Evolutionary conservation across 2,113 vertebrate species (phyloP).

Genomic region (Lanius ludovicianus): DNA sequence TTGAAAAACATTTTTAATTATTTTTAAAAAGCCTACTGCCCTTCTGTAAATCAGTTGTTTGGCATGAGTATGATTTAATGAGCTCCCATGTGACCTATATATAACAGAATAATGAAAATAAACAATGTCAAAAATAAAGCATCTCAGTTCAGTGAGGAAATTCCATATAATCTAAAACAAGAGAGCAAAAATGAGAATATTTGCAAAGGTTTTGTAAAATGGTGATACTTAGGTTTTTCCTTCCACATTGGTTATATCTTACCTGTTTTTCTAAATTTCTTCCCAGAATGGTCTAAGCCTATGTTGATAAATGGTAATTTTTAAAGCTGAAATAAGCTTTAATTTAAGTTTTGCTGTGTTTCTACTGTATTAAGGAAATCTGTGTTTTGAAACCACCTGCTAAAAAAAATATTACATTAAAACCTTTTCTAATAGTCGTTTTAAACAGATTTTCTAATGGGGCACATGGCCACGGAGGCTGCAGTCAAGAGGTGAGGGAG

Average conservation of each 20-base stretch:
- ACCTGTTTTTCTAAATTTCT: neutral
- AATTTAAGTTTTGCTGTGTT: neutral
- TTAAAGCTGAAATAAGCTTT: neutral
- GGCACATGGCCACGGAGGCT: neutral
- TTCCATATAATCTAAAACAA: neutral
- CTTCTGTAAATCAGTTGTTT: neutral
- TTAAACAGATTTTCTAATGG: neutral
- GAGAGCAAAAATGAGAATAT: neutral
- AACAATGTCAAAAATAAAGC: neutral
- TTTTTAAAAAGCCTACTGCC: neutral
- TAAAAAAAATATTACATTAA: neutral
- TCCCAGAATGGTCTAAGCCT: neutral
- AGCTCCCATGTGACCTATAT: conserved; percentile 33
- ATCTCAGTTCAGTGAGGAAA: neutral
- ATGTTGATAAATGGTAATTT: neutral
- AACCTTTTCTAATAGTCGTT: neutral
- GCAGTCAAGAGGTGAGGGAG: neutral
- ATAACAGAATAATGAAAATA: conserved; percentile 26
- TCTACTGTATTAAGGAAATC: neutral
- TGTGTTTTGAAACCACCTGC: neutral
- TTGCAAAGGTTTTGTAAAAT: neutral
- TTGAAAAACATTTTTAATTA: neutral
- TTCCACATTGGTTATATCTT: neutral
- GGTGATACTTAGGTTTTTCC: neutral
- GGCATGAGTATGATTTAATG: conserved; percentile 18